Evolutionary conservation across 2,888 invertebrate genomes (phyloP), one percentile per base, ranked within the genome.

Genomic region (Lobophora halterata): DNA sequence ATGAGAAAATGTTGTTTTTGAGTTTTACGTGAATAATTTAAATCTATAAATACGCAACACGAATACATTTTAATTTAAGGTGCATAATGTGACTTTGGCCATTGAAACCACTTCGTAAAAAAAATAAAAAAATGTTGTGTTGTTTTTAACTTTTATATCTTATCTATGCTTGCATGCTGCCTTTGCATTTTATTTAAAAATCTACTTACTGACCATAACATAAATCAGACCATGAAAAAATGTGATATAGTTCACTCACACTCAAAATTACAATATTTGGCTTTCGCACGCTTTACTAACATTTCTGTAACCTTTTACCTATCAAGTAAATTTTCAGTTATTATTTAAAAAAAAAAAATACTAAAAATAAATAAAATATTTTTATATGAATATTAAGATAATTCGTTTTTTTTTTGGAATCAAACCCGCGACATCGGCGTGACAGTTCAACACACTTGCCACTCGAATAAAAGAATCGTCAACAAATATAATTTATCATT

Each of bases 281-380:
- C 36, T 44, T 40, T 28, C 13, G 26, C 43, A 47, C 43, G 47
- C 43, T 37, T 42, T 14, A 32, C 23, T 38, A 44, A 38, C 20
- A 23, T 30, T 26, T 31, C 12, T 31, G 6, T 30, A 12, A 10
- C 5, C 10, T 13, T 18, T n/a, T 24, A 14, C 14, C 3, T 14
- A 3, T 13, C 8, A 8, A 4, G 5, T 19, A 8, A 12, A 5
- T 18, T 12, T 24, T 13, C 3, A 8, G 11, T 5, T 3, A 14
- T 14, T 14, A 3, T 14, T 3, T 3, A 14, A 14, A n/a, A n/a
- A n/a, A n/a, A n/a, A n/a, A n/a, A n/a, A n/a, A n/a, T n/a, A n/a
- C n/a, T n/a, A n/a, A n/a, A n/a, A n/a, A n/a, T n/a, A n/a, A n/a
- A n/a, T n/a, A n/a, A n/a, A n/a, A n/a, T n/a, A n/a, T n/a, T n/a